These are phyloP conservation scores for Amazona vittata DNA, from an alignment of 2,113 vertebrate species.

Conservation along the genomic window DNA sequence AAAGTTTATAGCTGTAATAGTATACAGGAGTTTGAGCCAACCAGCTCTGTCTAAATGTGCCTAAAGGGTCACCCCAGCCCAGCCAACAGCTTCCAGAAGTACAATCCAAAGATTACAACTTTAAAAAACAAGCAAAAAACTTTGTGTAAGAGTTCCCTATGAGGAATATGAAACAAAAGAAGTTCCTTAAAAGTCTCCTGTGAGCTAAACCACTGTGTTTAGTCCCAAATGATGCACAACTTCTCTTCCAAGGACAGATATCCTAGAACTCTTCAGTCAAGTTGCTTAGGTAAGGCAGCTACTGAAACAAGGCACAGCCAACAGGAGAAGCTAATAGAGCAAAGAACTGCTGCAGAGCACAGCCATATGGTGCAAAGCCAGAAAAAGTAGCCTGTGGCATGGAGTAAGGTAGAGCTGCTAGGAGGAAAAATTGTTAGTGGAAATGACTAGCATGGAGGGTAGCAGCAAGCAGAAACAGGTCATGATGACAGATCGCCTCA, in stretches of 20 bases:
- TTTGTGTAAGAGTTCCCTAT: background rate
- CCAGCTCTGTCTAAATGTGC: slow-evolving; percentile 11
- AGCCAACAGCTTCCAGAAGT: slow-evolving; percentile 47
- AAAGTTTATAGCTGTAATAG: slow-evolving; percentile 53
- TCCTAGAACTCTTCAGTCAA: background rate
- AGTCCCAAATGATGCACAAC: background rate
- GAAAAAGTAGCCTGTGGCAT: background rate
- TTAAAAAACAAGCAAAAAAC: slow-evolving; percentile 21
- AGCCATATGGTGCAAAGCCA: rapidly evolving
- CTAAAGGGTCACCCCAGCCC: slow-evolving; percentile 41
- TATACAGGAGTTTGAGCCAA: slow-evolving; percentile 27
- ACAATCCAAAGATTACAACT: slow-evolving; percentile 20
- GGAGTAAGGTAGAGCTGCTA: background rate
- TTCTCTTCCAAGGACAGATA: background rate
- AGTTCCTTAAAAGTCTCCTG: background rate
- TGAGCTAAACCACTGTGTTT: background rate
- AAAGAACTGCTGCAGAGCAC: background rate
- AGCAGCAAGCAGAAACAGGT: background rate
- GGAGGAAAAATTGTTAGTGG: background rate
- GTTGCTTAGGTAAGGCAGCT: background rate
- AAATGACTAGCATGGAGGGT: background rate
- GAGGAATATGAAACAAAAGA: slow-evolving; percentile 31
- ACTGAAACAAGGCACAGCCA: background rate
- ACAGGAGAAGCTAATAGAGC: background rate
- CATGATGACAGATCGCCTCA: background rate